These are phyloP conservation scores for Anisognathus igniventris DNA, from an alignment of 2,797 vertebrate genomes.

Conservation along the genomic window DNA sequence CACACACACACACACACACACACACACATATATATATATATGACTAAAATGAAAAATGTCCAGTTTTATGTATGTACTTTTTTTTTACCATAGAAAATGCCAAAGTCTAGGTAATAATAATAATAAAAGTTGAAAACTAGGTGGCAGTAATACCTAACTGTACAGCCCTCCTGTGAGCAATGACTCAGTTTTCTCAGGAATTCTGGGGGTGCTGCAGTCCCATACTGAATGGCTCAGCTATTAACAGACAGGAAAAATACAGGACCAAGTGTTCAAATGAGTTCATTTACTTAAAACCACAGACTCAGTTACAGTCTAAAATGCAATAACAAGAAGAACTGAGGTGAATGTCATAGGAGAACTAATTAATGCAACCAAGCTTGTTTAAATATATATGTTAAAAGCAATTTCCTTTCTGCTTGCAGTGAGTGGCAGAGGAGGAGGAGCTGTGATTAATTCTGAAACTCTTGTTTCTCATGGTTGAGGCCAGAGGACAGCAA, in stretches of 20 bases:
- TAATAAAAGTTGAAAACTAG: conserved; percentile 61
- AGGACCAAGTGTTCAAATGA: background rate
- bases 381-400: background rate
- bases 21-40: too few relatives aligned
- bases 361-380: background rate
- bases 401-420: background rate
- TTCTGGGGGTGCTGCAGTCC: background rate
- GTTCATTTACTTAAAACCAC: background rate
- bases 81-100: background rate
- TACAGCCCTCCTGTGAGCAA: background rate
- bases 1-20: too few relatives aligned
- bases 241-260: background rate
- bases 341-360: background rate
- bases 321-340: background rate
- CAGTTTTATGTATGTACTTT: background rate
- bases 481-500: background rate
- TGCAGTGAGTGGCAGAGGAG: background rate
- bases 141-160: conserved; percentile 56
- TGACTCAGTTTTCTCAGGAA: conserved; percentile 34
- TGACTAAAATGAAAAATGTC: background rate
- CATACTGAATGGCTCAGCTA: background rate
- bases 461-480: background rate
- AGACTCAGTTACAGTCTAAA: background rate
- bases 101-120: background rate
- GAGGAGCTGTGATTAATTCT: background rate